phyloP scores from a whole-genome alignment of 2,888 invertebrate genomes.

The Lithosia quadra region DNA sequence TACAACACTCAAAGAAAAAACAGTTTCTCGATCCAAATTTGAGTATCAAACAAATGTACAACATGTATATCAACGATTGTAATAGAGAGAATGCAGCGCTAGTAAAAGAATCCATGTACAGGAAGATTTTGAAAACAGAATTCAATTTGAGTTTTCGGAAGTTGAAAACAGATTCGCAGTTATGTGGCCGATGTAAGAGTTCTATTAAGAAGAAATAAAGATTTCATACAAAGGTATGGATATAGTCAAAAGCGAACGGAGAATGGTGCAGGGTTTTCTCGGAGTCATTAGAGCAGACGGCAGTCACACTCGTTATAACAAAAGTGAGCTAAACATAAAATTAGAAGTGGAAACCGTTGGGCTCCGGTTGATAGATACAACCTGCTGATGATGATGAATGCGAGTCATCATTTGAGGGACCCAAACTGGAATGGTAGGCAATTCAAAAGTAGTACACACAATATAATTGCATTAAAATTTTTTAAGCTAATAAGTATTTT shows the following conservation, averaged over 20 bases:
- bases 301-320: neutral
- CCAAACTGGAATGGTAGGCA: neutral
- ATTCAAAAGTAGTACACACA: neutral
- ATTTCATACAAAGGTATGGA: neutral
- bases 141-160: constrained; percentile 78
- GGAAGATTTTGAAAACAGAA: constrained; percentile 78
- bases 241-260: neutral
- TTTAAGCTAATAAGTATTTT: neutral
- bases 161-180: constrained; percentile 64
- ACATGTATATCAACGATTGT: constrained; percentile 72
- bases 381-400: too few species aligned
- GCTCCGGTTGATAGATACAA: too few species aligned
- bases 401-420: neutral
- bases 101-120: constrained; percentile 82
- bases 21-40: constrained; percentile 72
- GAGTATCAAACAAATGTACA: constrained; percentile 77
- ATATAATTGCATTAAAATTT: neutral
- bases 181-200: constrained; percentile 77
- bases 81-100: constrained; percentile 61
- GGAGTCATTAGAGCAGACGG: neutral
- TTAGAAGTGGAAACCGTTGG: neutral
- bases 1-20: constrained; percentile 74
- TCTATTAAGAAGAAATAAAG: constrained; percentile 72
- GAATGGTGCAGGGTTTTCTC: neutral
- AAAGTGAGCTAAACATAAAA: neutral